Percentiles rank a stretch among this genome's conserved stretches.
Evolutionary conservation across 2,113 vertebrate species (phyloP).

Genomic region (Oostethus manadensis): DNA sequence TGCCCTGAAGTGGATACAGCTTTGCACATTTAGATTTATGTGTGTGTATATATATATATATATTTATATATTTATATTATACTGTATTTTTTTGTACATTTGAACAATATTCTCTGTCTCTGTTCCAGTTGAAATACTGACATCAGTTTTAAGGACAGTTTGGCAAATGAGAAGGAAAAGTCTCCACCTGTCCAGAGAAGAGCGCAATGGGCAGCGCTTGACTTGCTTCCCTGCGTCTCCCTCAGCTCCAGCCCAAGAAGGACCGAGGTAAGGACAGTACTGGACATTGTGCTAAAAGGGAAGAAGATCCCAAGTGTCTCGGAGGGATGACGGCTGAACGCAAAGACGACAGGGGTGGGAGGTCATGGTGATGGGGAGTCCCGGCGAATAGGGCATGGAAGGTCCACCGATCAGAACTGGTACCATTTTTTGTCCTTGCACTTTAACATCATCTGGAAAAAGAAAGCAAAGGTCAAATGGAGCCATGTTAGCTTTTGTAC

Average conservation of each 20-base stretch:
- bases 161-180: slow-evolving; percentile 75
- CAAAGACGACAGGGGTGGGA: slow-evolving; percentile 49
- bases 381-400: neutral
- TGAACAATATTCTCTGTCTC: slow-evolving; percentile 42
- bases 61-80: slow-evolving; percentile 60
- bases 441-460: slow-evolving; percentile 94
- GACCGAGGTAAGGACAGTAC: slow-evolving; percentile 86
- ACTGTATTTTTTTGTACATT: slow-evolving; percentile 63
- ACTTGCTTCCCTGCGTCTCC: slow-evolving; percentile 66
- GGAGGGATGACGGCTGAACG: slow-evolving; percentile 59
- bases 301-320: slow-evolving; percentile 76
- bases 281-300: slow-evolving; percentile 86
- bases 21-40: slow-evolving; percentile 70
- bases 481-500: neutral
- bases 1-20: slow-evolving; percentile 81
- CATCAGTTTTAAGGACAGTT: slow-evolving; percentile 73
- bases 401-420: slow-evolving; percentile 84
- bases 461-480: slow-evolving; percentile 1
- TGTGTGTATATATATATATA: slow-evolving; percentile 30
- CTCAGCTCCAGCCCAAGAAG: slow-evolving; percentile 73
- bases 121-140: slow-evolving; percentile 64
- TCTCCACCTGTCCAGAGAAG: slow-evolving; percentile 48
- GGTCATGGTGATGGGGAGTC: slow-evolving; percentile 44
- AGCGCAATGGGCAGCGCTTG: slow-evolving; percentile 50
- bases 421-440: slow-evolving; percentile 99